These are phyloP conservation scores for Alloplasta piceator DNA, from an alignment of 2,888 invertebrate genomes.

Conservation along the genomic window DNA sequence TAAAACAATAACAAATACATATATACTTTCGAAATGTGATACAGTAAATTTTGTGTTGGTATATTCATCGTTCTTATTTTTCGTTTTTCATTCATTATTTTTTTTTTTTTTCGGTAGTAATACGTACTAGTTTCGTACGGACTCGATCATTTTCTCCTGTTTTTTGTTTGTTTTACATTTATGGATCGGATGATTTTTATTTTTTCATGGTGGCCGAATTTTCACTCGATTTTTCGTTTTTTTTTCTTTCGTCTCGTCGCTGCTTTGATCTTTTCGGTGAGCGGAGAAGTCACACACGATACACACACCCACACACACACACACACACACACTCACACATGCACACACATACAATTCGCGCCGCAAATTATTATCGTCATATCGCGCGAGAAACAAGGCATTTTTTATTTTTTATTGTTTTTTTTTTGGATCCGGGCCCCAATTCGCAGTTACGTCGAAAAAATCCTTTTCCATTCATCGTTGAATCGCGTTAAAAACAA, in stretches of 20 bases:
- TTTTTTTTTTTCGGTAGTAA: conserved; percentile 62
- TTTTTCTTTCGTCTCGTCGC: conserved; percentile 26
- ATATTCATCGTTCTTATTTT: conserved; percentile 73
- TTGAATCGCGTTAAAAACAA: background rate
- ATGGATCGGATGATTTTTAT: conserved; percentile 77
- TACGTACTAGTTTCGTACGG: conserved; percentile 63
- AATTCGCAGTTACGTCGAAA: background rate
- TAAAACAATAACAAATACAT: conserved; percentile 84
- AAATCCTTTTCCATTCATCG: background rate
- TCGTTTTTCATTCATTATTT: conserved; percentile 64
- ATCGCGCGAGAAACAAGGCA: conserved; percentile 8
- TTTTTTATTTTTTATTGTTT: background rate
- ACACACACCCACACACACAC: conserved; percentile 1
- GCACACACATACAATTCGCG: conserved; percentile 26
- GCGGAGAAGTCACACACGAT: conserved; percentile 22
- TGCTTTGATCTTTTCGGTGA: conserved; percentile 27
- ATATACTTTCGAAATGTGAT: conserved; percentile 83
- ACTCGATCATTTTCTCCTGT: conserved; percentile 68
- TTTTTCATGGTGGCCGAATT: conserved; percentile 68
- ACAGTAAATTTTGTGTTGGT: conserved; percentile 80
- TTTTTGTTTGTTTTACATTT: conserved; percentile 63
- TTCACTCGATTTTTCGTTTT: conserved; percentile 57
- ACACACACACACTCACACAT: conserved; percentile 2
- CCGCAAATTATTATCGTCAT: conserved; percentile 22
- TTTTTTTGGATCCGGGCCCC: background rate